phyloP scores from a whole-genome alignment of 2,113 vertebrate species.

The Perognathus longimembris region DNA sequence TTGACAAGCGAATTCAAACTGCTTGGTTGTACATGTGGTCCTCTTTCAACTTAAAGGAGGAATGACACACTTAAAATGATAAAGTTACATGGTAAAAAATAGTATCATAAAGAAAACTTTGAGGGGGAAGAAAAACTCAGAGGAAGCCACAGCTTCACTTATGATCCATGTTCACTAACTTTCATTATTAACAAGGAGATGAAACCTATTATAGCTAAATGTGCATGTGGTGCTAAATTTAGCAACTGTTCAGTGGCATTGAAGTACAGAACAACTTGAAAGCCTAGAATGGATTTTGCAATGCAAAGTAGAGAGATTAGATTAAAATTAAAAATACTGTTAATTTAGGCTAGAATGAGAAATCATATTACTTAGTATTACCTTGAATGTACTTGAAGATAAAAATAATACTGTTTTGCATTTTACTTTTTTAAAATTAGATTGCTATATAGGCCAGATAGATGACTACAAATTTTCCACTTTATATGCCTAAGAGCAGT shows the following conservation, averaged over 20 bases:
- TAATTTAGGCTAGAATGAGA: background rate
- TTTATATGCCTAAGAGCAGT: constrained; percentile 49
- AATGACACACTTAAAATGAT: constrained; percentile 40
- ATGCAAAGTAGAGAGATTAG: constrained; percentile 18
- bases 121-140: constrained; percentile 17
- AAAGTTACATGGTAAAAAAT: constrained; percentile 45
- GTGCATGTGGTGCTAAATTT: constrained; percentile 35
- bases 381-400: constrained; percentile 15
- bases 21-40: constrained; percentile 14
- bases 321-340: constrained; percentile 39
- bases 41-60: constrained; percentile 8
- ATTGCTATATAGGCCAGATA: constrained; percentile 48
- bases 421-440: constrained; percentile 35
- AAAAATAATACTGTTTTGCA: constrained; percentile 32
- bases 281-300: constrained; percentile 41
- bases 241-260: constrained; percentile 18
- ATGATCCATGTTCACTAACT: constrained; percentile 40
- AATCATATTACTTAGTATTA: constrained; percentile 16
- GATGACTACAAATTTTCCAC: constrained; percentile 49
- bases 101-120: constrained; percentile 44
- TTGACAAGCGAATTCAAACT: constrained; percentile 47
- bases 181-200: constrained; percentile 38
- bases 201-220: constrained; percentile 31
- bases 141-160: constrained; percentile 36
- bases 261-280: constrained; percentile 53